A percentile compares a stretch with the other conserved stretches of the same genome.
Evolutionary conservation across 2,797 vertebrate genomes (phyloP).

Genomic region (Diplodus sargus): DNA sequence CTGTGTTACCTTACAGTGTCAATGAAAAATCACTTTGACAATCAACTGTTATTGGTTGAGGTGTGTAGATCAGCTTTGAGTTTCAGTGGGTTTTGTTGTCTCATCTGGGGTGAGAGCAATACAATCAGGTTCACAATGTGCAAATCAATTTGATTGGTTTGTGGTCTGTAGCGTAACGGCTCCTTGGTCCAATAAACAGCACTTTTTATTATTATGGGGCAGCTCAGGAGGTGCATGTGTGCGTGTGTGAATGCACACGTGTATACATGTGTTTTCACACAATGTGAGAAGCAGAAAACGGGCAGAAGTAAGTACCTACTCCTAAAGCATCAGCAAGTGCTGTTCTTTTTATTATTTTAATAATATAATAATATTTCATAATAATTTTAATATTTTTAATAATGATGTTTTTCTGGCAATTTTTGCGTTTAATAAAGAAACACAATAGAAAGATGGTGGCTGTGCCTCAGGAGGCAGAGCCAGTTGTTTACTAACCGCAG

Average conservation of each 20-base stretch:
- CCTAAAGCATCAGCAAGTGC: neutral
- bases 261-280: conserved; percentile 19
- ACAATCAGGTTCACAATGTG: conserved; percentile 49
- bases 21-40: conserved; percentile 44
- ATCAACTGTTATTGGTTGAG: neutral
- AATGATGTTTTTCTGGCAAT: fast-evolving
- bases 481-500: no score
- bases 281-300: conserved; percentile 1
- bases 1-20: conserved; percentile 20
- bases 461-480: no score
- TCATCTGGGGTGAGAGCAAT: conserved; percentile 42
- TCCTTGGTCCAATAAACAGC: conserved; percentile 38
- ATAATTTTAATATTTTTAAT: no score
- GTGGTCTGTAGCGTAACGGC: conserved; percentile 35
- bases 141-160: conserved; percentile 53
- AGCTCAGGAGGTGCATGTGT: neutral
- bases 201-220: conserved; percentile 33
- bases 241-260: neutral
- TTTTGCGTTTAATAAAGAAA: neutral
- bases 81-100: conserved; percentile 30
- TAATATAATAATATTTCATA: no score
- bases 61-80: conserved; percentile 28
- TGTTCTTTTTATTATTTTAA: no score
- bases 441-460: neutral
- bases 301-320: neutral